Evolutionary conservation across 1,140 invertebrate species (phyloP).

Genomic region (Elymnias hypermnestra): DNA sequence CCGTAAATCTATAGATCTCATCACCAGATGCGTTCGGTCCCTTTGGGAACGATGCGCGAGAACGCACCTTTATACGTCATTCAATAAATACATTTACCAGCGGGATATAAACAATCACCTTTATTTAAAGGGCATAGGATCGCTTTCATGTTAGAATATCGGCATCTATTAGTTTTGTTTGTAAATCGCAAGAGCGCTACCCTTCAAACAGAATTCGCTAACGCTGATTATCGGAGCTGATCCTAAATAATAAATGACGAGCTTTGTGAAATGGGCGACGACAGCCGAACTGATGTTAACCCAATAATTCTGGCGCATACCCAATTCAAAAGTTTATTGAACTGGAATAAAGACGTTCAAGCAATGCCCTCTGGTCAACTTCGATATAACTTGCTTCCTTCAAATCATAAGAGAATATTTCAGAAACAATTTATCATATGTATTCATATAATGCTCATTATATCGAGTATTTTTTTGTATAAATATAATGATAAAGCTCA

Average conservation of each 20-base stretch:
- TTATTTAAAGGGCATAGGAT: too few relatives aligned
- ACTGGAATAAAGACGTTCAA: neutral
- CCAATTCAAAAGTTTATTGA: neutral
- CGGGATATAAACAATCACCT: too few relatives aligned
- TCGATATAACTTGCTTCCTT: too few relatives aligned
- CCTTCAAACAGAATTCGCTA: constrained; percentile 20
- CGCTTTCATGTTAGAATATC: too few relatives aligned
- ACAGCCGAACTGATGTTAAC: neutral
- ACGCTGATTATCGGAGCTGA: constrained; percentile 40
- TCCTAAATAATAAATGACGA: constrained; percentile 48
- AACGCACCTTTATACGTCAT: constrained; percentile 24
- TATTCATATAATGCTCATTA: too few relatives aligned
- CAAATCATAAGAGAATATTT: too few relatives aligned
- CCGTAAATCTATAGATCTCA: constrained; percentile 31
- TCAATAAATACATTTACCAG: neutral
- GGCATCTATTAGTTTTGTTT: too few relatives aligned
- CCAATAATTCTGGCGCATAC: neutral
- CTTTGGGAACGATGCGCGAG: constrained; percentile 14
- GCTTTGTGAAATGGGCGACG: neutral
- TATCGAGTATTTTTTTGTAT: too few relatives aligned
- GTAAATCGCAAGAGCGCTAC: neutral
- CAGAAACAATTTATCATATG: too few relatives aligned
- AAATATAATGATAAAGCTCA: too few relatives aligned
- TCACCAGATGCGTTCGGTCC: constrained; percentile 28
- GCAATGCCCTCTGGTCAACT: too few relatives aligned